Conservation (phyloP, 2,113 vertebrate species). For the Mesocricetus auratus region DNA sequence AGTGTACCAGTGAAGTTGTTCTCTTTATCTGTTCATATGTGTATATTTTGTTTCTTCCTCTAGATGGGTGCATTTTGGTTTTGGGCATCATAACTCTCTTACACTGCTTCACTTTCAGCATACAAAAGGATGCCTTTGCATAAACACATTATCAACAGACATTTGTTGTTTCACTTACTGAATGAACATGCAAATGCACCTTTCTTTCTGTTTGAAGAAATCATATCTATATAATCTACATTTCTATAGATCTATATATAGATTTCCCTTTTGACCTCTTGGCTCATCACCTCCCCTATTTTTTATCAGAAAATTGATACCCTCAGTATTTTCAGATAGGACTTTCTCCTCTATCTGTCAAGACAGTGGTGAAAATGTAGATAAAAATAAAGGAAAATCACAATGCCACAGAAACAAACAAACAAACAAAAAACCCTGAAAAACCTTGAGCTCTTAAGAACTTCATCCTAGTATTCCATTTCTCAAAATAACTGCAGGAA, state of each 20-base stretch:
- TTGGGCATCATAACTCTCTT: neutral
- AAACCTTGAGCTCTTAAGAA: neutral
- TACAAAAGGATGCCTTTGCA: neutral
- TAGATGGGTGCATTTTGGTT: neutral
- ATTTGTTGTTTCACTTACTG: neutral
- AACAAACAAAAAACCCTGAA: neutral
- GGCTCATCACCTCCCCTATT: neutral
- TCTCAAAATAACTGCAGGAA: slow-evolving; percentile 12
- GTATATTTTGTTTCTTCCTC: neutral
- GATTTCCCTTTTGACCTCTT: neutral
- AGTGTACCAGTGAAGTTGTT: neutral
- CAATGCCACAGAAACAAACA: neutral
- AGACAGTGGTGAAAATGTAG: neutral
- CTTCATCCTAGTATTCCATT: neutral
- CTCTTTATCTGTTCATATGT: neutral
- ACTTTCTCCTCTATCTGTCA: neutral
- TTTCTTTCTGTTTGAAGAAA: neutral
- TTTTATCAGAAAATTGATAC: too few species aligned
- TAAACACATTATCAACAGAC: neutral
- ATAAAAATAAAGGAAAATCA: neutral
- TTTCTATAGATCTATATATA: too few species aligned
- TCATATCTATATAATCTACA: neutral
- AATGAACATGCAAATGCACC: neutral
- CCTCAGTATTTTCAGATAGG: neutral
- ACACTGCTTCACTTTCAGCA: neutral